Percentiles rank a stretch among this genome's conserved stretches.
phyloP scores from a whole-genome alignment of 2,113 vertebrate genomes.

The Lanius collurio region DNA sequence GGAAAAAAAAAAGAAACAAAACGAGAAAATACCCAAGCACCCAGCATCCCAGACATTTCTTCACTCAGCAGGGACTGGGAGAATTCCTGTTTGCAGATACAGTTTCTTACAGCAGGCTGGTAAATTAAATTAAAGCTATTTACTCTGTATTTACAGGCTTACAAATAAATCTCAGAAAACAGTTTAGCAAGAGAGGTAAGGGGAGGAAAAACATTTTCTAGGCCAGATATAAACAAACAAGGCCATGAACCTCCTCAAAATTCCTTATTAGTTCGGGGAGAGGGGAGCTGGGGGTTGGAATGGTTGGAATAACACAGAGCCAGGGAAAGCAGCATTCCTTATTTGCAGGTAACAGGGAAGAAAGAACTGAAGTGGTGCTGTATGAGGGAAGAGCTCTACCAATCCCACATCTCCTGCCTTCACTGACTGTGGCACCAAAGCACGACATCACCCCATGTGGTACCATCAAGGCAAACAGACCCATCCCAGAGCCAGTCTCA shows the following conservation, averaged over 20 bases:
- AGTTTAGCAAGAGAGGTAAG: conserved; percentile 40
- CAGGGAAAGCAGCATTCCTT: neutral
- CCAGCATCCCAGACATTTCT: neutral
- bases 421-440: neutral
- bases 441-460: fast-evolving
- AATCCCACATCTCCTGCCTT: neutral
- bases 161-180: conserved; percentile 65
- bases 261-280: conserved; percentile 70
- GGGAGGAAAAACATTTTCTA: conserved; percentile 50
- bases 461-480: neutral
- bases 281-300: conserved; percentile 1
- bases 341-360: neutral
- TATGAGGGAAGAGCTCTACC: neutral
- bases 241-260: conserved; percentile 54
- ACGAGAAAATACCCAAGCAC: neutral
- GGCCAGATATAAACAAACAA: conserved; percentile 66
- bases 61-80: neutral
- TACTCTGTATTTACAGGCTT: conserved; percentile 57
- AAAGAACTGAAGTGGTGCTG: neutral
- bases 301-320: neutral
- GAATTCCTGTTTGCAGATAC: conserved; percentile 19
- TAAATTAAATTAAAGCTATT: conserved; percentile 74
- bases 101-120: conserved; percentile 20
- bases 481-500: fast-evolving
- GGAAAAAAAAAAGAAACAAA: fast-evolving